These are phyloP conservation scores for Habropoda laboriosa DNA, from an alignment of 1,140 invertebrate species.

Conservation along the genomic window DNA sequence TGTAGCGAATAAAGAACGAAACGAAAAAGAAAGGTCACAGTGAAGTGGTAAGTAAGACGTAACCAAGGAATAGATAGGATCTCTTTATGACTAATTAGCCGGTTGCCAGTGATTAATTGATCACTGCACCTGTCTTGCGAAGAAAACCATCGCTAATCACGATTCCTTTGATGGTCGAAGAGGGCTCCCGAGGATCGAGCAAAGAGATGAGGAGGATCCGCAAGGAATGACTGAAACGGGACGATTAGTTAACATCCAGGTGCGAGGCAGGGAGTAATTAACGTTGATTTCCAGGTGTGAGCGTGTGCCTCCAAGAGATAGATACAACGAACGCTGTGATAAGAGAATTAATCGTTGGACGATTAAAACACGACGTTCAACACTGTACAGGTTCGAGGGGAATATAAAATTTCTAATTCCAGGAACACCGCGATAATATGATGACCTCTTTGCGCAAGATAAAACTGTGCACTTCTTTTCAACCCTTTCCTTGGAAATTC, in stretches of 20 bases:
- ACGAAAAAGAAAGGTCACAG: too few relatives aligned
- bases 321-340: conserved; percentile 1
- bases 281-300: conserved; percentile 8
- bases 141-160: neutral
- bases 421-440: too few relatives aligned
- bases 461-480: too few relatives aligned
- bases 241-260: conserved; percentile 15
- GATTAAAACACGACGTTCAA: neutral
- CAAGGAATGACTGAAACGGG: neutral
- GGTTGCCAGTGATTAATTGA: conserved; percentile 13
- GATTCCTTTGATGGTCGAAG: neutral
- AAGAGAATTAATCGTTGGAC: neutral
- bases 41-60: conserved; percentile 13
- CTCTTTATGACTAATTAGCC: conserved; percentile 30
- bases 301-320: conserved; percentile 4
- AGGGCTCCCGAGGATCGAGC: too few relatives aligned
- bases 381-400: neutral
- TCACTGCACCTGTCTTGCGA: neutral
- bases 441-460: too few relatives aligned
- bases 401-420: too few relatives aligned
- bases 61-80: conserved; percentile 7
- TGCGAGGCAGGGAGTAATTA: conserved; percentile 6
- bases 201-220: too few relatives aligned
- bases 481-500: too few relatives aligned
- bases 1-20: too few relatives aligned